Evolutionary conservation across 2,797 vertebrate genomes (phyloP), one percentile per base, ranked within the genome.

Genomic region (Enteromius mattozi): DNA sequence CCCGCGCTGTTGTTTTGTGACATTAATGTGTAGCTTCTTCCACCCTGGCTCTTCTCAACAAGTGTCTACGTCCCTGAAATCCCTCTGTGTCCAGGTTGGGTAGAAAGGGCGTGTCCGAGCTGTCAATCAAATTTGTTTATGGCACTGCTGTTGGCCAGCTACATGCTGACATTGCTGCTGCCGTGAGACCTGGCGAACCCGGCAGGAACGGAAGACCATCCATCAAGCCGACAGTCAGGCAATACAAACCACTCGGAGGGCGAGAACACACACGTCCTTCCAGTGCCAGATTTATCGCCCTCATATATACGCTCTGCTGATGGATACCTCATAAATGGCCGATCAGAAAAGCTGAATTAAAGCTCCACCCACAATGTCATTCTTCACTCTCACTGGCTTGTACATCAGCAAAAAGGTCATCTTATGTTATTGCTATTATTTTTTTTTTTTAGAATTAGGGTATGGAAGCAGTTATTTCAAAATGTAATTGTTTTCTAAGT

Each of bases 111-210:
- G 81, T 83, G 81, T 65, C 81, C 66, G 24, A 35, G 10, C 68
- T 6, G 81, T 83, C 81, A 78, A 80, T 86, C 85, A 86, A 80
- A 83, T 72, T 66, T 83, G 85, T 86, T 86, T 86, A 86, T 82
- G 76, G 76, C 4, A 16, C 76, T 69, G 81, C 76, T 82, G 68
- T 83, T 86, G 85, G 85, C 69, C 69, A 63, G 85, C 72, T 74
- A 82, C 81, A 79, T 83, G 85, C 85, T 86, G 85, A 86, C 85
- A 83, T 66, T 30, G 80, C 54, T 82, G 21, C 59, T 74, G 81
- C 77, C 76, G 63, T 54, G 69, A 80, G 85, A 78, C 81, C 75
- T 83, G 85, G 61, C 6, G 59, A 79, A 78, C 27, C 47, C 37
- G 51, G 59, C 76, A 65, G 45, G 69, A 80, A 65, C 47, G 35